phyloP scores from a whole-genome alignment of 2,113 vertebrate species.

The Sorex fumeus region DNA sequence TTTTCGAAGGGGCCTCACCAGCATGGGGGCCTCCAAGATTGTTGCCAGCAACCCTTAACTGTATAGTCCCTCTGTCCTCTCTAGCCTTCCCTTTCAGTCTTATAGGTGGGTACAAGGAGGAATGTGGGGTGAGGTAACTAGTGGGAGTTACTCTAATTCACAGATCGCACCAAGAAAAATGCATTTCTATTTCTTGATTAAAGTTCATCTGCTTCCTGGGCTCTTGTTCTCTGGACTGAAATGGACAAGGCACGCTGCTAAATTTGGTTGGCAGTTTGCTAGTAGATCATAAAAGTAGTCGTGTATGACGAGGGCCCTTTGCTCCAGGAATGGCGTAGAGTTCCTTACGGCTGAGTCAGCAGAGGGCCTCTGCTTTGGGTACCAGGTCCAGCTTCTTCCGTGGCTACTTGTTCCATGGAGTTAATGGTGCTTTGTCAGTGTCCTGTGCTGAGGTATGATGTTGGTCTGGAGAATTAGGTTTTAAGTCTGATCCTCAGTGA shows the following conservation, averaged over 20 bases:
- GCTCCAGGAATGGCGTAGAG: not conserved
- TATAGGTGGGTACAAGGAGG: not conserved
- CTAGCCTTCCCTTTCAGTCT: not conserved
- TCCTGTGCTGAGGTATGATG: not conserved
- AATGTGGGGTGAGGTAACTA: not conserved
- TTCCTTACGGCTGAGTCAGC: not conserved
- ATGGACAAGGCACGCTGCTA: not conserved
- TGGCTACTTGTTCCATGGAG: not conserved
- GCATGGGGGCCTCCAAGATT: no score
- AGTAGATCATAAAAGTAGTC: not conserved
- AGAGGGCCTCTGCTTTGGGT: not conserved
- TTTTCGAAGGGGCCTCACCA: no score
- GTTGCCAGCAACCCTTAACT: no score
- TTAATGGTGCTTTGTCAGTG: not conserved
- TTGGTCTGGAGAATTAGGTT: slow-evolving; percentile 35
- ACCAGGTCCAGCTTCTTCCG: not conserved
- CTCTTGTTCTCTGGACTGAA: slow-evolving; percentile 5
- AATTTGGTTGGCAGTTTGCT: not conserved
- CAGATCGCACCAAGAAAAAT: not conserved
- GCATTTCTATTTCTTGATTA: not conserved
- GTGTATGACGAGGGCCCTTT: not conserved
- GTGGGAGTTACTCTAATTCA: not conserved
- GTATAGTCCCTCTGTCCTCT: not conserved
- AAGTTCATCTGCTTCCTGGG: not conserved
- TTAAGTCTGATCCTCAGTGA: slow-evolving; percentile 13